Base-by-base conservation (phyloP, 2,797 vertebrate genomes). In the Sciurus carolinensis region DNA sequence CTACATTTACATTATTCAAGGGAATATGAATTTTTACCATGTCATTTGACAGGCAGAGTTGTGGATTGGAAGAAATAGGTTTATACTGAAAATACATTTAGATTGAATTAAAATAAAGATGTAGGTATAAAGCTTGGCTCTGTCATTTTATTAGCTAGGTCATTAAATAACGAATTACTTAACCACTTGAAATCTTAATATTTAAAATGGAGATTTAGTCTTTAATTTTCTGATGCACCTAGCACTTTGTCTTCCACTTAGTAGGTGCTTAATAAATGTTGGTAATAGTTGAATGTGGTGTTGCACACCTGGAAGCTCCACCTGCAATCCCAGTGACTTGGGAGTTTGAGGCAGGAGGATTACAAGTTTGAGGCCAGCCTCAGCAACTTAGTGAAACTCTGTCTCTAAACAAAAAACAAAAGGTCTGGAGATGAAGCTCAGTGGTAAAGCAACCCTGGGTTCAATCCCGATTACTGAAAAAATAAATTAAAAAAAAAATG, bases 81-180 rank as follows among this genome's bases (percentile, higher is more conserved):
- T 75, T 90, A 57, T 0, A 17, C 3, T 62, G 67, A 50, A 93
- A 92, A 69, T 57, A 79, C 69, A 67, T 84, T 88, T 83, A 62
- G 50, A 77, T 52, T 86, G 22, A 39, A 92, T 77, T 95, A 84
- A 90, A 80, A 85, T 30, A 86, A 93, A 79, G 54, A 77, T 52
- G 1, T 77, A 6, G 1, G 28, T 90, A 76, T 95, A 96, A 87
- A 91, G 44, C 30, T 72, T 64, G 52, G 5, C 30, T 47, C 18
- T 88, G 52, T 24, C 17, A 52, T 80, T 92, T 79, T 33, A 50
- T 42, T 79, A 76, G 2, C 13, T 75, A 79, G 57, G 52, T 71
- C 54, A 79, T 86, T 85, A 59, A 84, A 66, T 64, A 59, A 59
- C 57, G 82, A 69, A 52, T 85, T 81, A 36, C 87, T 94, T 85